Conservation (phyloP, 2,888 invertebrate genomes). For the Miltochrista miniata region DNA sequence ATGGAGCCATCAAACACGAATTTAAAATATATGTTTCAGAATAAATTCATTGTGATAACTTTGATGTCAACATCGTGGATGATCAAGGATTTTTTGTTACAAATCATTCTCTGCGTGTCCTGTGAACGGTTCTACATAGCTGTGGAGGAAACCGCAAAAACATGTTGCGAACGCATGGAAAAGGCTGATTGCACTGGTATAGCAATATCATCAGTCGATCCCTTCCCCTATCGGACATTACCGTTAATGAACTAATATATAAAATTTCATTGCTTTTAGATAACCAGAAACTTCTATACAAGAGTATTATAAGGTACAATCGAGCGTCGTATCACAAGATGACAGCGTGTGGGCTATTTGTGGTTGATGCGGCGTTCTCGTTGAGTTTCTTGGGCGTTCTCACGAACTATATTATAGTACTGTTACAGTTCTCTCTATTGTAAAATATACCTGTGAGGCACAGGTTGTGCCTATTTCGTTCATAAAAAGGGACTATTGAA, state of each 20-base stretch:
- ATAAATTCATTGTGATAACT: too few relatives aligned
- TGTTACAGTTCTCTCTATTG: conserved; percentile 15
- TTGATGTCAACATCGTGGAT: too few relatives aligned
- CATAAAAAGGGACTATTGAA: too few relatives aligned
- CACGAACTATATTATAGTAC: conserved; percentile 23
- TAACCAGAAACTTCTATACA: conserved; percentile 8
- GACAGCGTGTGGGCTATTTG: conserved; percentile 21
- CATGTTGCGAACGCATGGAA: not conserved
- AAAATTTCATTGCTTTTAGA: conserved; percentile 10
- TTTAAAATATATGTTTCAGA: too few relatives aligned
- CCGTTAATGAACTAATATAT: too few relatives aligned
- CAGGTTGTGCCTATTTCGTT: too few relatives aligned
- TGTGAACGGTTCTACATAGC: conserved; percentile 1
- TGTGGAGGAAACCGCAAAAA: not conserved
- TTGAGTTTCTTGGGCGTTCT: conserved; percentile 14
- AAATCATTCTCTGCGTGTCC: not conserved
- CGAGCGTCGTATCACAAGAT: conserved; percentile 16
- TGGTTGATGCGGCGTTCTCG: conserved; percentile 18
- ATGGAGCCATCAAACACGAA: too few relatives aligned
- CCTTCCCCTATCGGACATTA: too few relatives aligned
- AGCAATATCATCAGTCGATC: too few relatives aligned
- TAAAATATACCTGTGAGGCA: too few relatives aligned
- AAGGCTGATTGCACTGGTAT: not conserved
- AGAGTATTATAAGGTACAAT: conserved; percentile 22
- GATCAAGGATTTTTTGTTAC: too few relatives aligned